phyloP scores from a whole-genome alignment of 2,888 invertebrate species.

The Rhingia rostrata region DNA sequence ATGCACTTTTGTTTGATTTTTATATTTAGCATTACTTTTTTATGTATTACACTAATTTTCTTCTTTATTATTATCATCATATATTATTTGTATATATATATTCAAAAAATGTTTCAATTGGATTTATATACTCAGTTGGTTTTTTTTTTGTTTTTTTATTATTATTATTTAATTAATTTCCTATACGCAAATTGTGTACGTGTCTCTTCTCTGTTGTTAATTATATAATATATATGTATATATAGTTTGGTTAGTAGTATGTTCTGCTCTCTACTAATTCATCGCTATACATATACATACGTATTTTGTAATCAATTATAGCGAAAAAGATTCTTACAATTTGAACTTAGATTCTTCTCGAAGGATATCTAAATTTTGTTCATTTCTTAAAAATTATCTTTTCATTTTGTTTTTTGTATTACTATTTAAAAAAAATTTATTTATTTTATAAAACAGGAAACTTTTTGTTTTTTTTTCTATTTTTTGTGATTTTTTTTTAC shows the following conservation, averaged over 20 bases:
- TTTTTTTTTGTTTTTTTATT: constrained; percentile 39
- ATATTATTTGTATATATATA: constrained; percentile 59
- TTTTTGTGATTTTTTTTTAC: constrained; percentile 7
- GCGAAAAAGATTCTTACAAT: constrained; percentile 54
- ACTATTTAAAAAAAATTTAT: constrained; percentile 52
- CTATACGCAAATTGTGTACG: constrained; percentile 58
- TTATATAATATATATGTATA: no score
- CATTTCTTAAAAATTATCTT: constrained; percentile 51
- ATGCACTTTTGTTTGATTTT: constrained; percentile 34
- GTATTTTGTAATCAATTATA: constrained; percentile 13
- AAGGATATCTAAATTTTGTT: constrained; percentile 58
- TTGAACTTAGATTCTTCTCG: constrained; percentile 14
- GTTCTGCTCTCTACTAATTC: constrained; percentile 22
- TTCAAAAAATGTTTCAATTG: constrained; percentile 57
- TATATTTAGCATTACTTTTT: constrained; percentile 60
- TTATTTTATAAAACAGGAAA: constrained; percentile 61
- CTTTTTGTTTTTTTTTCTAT: constrained; percentile 25
- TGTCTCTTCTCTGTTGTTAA: constrained; percentile 39
- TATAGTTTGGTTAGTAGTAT: constrained; percentile 34
- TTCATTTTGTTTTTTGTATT: constrained; percentile 21
- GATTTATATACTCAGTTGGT: constrained; percentile 14
- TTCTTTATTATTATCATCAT: constrained; percentile 58
- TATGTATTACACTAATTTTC: constrained; percentile 60
- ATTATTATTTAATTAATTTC: constrained; percentile 57
- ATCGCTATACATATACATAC: constrained; percentile 19